Percentiles rank a stretch among this genome's conserved stretches.
These are phyloP conservation scores for Echinops telfairi DNA, from an alignment of 2,113 vertebrate genomes.

Conservation along the genomic window DNA sequence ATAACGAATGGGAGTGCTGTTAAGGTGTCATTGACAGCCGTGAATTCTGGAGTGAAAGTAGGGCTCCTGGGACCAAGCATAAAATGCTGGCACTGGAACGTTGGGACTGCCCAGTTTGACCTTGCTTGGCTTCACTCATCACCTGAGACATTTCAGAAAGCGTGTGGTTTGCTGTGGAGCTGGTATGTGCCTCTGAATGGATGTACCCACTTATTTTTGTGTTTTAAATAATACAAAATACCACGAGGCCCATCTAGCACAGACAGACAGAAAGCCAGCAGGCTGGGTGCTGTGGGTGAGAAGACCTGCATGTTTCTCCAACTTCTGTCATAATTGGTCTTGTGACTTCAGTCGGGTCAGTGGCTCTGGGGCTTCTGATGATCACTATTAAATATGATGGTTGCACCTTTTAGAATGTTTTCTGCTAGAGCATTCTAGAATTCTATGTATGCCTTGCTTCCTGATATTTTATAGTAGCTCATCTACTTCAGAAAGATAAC, in stretches of 20 bases:
- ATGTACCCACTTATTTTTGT: background rate
- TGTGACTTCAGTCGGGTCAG: background rate
- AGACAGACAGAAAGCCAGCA: background rate
- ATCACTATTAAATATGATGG: background rate
- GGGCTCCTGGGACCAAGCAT: background rate
- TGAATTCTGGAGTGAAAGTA: slow-evolving; percentile 38
- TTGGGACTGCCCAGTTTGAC: background rate
- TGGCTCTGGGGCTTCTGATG: background rate
- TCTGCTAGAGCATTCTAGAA: slow-evolving; percentile 15
- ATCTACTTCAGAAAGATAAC: slow-evolving; percentile 25
- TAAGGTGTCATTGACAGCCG: slow-evolving; percentile 51
- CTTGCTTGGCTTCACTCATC: background rate
- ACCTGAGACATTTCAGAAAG: background rate
- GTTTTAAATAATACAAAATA: background rate
- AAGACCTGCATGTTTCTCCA: background rate
- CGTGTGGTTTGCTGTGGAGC: background rate
- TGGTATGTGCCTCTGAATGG: background rate
- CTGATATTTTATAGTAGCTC: background rate
- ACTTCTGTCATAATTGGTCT: background rate
- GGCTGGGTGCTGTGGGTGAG: background rate
- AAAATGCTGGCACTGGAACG: background rate
- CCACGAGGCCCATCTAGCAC: background rate
- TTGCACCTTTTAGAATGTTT: background rate
- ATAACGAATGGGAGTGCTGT: slow-evolving; percentile 61
- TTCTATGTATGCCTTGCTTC: slow-evolving; percentile 21